Percentiles rank a stretch among this genome's conserved stretches.
Conservation (phyloP, 2,113 vertebrate species). For the Tragelaphus strepsiceros region DNA sequence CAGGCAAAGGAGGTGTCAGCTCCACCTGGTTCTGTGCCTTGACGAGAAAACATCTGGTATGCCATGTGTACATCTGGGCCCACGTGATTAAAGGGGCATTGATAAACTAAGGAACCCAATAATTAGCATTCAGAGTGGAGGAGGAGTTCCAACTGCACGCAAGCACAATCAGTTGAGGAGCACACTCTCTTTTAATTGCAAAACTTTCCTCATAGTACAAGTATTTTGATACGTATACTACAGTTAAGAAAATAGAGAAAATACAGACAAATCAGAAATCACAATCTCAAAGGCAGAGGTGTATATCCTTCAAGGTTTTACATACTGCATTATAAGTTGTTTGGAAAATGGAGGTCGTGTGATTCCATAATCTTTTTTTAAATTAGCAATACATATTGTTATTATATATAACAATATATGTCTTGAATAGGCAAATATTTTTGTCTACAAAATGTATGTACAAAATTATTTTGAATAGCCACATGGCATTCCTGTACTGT, state of each 20-base stretch:
- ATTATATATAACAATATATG: not conserved
- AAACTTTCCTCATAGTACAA: not conserved
- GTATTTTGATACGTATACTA: not conserved
- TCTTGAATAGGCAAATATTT: not conserved
- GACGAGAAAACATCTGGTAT: not conserved
- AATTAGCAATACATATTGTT: not conserved
- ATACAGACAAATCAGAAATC: not conserved
- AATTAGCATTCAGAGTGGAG: not conserved
- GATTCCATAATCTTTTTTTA: not conserved
- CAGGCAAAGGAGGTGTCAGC: not conserved
- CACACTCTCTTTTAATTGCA: not conserved
- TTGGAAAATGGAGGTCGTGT: not conserved
- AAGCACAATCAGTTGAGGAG: not conserved
- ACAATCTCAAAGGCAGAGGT: not conserved
- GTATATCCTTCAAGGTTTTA: not conserved
- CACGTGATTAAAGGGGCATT: accelerated
- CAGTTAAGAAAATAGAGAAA: not conserved
- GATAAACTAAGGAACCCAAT: not conserved
- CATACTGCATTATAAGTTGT: not conserved
- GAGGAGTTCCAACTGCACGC: not conserved
- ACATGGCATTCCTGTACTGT: not conserved
- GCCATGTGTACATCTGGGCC: not conserved
- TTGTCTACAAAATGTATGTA: accelerated
- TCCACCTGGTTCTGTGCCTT: not conserved
- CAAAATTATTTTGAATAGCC: not conserved